These are phyloP conservation scores for Sebastes iracundus DNA, from an alignment of 2,797 vertebrate genomes.

Conservation along the genomic window DNA sequence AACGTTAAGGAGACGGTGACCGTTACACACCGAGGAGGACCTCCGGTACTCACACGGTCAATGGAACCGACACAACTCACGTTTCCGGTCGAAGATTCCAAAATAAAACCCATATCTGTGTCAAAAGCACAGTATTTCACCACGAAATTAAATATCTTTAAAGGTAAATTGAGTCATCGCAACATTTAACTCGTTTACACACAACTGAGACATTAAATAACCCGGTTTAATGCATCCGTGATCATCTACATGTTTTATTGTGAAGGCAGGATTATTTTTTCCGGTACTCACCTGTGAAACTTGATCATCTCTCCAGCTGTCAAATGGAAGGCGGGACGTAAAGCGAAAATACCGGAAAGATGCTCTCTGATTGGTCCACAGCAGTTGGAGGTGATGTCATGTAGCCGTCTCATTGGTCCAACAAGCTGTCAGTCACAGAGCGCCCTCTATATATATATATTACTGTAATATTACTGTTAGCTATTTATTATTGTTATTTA, in stretches of 20 bases:
- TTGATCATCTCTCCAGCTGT: not conserved
- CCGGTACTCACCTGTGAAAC: not conserved
- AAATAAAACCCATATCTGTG: not conserved
- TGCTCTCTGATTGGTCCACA: conserved; percentile 53
- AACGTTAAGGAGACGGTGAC: not conserved
- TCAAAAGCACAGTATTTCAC: not conserved
- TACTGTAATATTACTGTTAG: not conserved
- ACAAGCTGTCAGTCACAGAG: not conserved
- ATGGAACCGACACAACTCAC: accelerated
- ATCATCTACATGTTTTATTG: not conserved
- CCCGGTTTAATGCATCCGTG: accelerated
- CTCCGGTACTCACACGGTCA: not conserved
- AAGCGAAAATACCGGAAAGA: conserved; percentile 5
- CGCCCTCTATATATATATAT: not conserved
- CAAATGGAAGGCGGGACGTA: conserved; percentile 28
- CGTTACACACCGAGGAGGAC: not conserved
- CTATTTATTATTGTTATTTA: too few relatives aligned
- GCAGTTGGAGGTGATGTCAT: conserved; percentile 19
- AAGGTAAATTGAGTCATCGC: too few relatives aligned
- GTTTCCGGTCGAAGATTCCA: conserved; percentile 15
- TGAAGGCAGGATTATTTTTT: not conserved
- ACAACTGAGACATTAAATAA: too few relatives aligned
- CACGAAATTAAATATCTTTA: too few relatives aligned
- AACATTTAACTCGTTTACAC: accelerated
- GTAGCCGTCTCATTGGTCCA: conserved; percentile 48